Evolutionary conservation across 2,797 vertebrate genomes (phyloP).

Genomic region (Poecilia gillii): DNA sequence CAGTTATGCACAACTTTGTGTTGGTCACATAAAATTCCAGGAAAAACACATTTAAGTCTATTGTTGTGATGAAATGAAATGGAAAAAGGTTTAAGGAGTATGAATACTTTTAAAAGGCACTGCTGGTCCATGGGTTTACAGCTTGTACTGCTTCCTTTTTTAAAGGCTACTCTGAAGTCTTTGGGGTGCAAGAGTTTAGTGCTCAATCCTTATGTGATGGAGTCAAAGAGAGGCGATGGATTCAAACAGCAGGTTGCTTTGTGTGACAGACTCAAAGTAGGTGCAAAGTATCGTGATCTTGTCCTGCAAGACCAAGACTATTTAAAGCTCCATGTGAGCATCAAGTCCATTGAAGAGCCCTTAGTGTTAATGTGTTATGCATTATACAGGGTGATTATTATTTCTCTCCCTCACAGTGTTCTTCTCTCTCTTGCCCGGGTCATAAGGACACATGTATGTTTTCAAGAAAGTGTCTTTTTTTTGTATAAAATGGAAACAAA

Average conservation of each 20-base stretch:
- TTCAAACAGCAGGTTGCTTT: conserved; percentile 48
- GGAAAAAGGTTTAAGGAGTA: background rate
- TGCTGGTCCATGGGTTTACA: conserved; percentile 46
- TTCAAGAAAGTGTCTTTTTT: conserved; percentile 45
- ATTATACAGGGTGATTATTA: conserved; percentile 62
- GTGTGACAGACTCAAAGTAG: conserved; percentile 53
- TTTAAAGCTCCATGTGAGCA: conserved; percentile 61
- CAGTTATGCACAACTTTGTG: background rate
- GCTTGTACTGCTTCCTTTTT: conserved; percentile 42
- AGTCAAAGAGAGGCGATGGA: conserved; percentile 44
- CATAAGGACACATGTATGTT: conserved; percentile 49
- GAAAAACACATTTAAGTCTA: background rate
- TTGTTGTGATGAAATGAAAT: background rate
- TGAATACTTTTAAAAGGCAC: conserved; percentile 1
- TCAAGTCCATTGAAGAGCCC: conserved; percentile 80
- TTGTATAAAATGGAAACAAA: conserved; percentile 40
- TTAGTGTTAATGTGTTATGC: conserved; percentile 69
- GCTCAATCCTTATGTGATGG: conserved; percentile 45
- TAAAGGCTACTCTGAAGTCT: conserved; percentile 68
- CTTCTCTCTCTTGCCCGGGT: conserved; percentile 73
- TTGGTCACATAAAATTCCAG: background rate
- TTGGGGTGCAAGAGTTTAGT: conserved; percentile 61
- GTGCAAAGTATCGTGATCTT: conserved; percentile 67
- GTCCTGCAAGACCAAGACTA: conserved; percentile 77
- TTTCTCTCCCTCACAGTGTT: conserved; percentile 60